phyloP scores from a whole-genome alignment of 2,888 invertebrate genomes.

The Acanthoscelides obtectus region DNA sequence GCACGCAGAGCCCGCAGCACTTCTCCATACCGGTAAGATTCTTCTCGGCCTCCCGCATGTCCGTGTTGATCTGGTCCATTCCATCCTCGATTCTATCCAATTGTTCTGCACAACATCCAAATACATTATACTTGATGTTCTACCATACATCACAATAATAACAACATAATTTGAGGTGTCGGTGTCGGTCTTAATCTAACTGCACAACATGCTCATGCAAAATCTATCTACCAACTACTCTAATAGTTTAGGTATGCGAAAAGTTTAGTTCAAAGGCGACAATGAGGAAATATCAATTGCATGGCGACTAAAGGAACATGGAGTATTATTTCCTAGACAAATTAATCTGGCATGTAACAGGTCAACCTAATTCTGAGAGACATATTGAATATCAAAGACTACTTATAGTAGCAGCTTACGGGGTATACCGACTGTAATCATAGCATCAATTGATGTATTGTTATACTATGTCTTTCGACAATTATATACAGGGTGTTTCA shows the following conservation, averaged over 20 bases:
- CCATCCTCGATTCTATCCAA: slow-evolving; percentile 99
- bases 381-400: no score
- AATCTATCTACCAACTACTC: not conserved
- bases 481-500: no score
- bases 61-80: slow-evolving; percentile 99
- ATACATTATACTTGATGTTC: not conserved
- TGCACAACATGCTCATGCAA: not conserved
- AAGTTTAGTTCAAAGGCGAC: not conserved
- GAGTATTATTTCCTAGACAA: no score
- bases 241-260: not conserved
- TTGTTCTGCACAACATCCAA: slow-evolving; percentile 69
- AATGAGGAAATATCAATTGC: no score
- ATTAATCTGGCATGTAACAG: no score
- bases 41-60: slow-evolving; percentile 99
- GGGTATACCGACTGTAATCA: no score
- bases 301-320: no score
- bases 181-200: not conserved
- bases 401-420: no score
- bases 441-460: no score
- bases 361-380: no score
- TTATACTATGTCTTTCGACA: no score
- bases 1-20: slow-evolving; percentile 97
- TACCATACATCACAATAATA: not conserved
- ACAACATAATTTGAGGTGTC: not conserved
- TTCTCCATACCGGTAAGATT: slow-evolving; percentile 99